Evolutionary conservation across 2,113 vertebrate species (phyloP).

Genomic region (Narcine bancroftii): DNA sequence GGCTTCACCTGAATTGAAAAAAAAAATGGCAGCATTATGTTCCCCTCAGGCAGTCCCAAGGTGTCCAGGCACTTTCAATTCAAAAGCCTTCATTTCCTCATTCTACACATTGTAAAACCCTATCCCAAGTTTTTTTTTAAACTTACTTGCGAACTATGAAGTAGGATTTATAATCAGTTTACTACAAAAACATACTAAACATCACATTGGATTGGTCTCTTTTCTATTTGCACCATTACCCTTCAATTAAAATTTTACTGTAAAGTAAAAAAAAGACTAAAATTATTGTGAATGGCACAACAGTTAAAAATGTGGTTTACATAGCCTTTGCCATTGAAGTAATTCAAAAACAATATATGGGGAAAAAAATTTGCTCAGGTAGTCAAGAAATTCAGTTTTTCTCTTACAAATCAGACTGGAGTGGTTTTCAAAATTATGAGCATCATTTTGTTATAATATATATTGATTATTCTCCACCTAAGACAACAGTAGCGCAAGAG

Average conservation of each 20-base stretch:
- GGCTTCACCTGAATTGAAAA: too few relatives aligned
- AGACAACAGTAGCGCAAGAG: constrained; percentile 22
- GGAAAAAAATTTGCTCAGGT: neutral
- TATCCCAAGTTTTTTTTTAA: neutral
- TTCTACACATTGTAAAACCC: neutral
- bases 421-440: neutral
- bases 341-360: neutral
- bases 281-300: neutral
- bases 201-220: neutral
- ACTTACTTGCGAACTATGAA: neutral
- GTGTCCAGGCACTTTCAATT: too few relatives aligned
- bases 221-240: neutral
- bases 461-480: neutral
- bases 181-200: neutral
- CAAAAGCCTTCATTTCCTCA: too few relatives aligned
- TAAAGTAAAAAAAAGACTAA: neutral
- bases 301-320: neutral
- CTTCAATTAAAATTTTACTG: neutral
- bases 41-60: too few relatives aligned
- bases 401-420: neutral
- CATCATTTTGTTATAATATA: too few relatives aligned
- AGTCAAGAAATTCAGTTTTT: too few relatives aligned
- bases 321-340: neutral
- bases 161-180: neutral
- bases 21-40: too few relatives aligned